These are phyloP conservation scores for Pantherophis vulpinus DNA, from an alignment of 2,797 vertebrate genomes.

Conservation along the genomic window DNA sequence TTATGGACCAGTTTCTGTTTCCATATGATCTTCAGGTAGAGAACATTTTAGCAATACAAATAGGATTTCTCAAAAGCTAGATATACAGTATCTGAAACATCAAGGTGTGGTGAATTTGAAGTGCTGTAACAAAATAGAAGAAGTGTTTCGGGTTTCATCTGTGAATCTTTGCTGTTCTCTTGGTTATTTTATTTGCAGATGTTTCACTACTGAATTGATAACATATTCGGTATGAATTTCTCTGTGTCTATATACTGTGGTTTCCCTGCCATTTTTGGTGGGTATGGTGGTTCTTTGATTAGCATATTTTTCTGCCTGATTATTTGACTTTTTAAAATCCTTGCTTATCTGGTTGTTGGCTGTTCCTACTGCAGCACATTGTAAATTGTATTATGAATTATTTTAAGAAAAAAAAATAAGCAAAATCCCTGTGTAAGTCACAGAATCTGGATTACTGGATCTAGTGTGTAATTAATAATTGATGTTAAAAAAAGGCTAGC, in stretches of 20 bases:
- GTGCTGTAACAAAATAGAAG: not conserved
- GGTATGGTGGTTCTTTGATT: not conserved
- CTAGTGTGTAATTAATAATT: not conserved
- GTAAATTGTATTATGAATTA: not conserved
- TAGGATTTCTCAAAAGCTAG: not conserved
- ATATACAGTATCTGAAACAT: not conserved
- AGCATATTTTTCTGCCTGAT: not conserved
- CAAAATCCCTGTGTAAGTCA: too few relatives aligned
- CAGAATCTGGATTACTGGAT: not conserved
- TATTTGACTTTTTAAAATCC: not conserved
- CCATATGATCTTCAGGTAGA: not conserved
- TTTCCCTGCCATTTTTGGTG: not conserved
- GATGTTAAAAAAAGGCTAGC: not conserved
- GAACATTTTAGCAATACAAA: not conserved
- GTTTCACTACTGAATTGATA: not conserved
- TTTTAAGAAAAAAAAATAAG: not conserved
- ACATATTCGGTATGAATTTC: not conserved
- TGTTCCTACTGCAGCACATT: not conserved
- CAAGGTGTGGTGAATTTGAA: not conserved
- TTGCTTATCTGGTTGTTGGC: not conserved
- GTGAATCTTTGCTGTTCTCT: not conserved
- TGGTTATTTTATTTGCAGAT: not conserved
- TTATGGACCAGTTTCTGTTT: not conserved
- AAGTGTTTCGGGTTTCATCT: not conserved
- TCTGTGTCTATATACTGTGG: not conserved